A percentile compares a stretch with the other conserved stretches of the same genome.
Conservation (phyloP, 2,888 invertebrate genomes). For the Eilema griseolum region DNA sequence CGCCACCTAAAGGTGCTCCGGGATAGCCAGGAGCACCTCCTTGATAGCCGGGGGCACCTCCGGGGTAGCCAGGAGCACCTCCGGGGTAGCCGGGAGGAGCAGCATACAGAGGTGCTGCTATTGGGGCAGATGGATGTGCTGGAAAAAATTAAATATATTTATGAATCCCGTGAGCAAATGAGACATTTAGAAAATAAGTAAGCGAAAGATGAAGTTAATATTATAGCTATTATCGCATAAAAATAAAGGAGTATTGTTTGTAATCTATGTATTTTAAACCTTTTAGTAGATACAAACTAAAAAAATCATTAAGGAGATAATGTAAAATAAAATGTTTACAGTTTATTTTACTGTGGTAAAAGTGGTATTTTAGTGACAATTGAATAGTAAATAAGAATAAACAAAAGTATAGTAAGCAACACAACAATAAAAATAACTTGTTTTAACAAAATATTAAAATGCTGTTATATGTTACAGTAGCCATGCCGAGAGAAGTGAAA, state of each 20-base stretch:
- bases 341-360: neutral
- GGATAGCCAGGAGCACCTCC: conserved; percentile 61
- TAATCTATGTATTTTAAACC: neutral
- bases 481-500: conserved; percentile 4
- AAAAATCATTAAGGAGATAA: neutral
- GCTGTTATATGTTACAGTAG: neutral
- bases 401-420: neutral
- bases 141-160: conserved; percentile 25
- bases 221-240: neutral
- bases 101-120: conserved; percentile 71
- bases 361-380: neutral
- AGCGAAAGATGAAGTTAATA: neutral
- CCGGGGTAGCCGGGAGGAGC: conserved; percentile 77
- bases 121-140: conserved; percentile 72
- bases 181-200: neutral
- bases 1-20: conserved; percentile 54
- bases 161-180: neutral
- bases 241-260: neutral
- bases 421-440: neutral
- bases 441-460: neutral
- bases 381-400: neutral
- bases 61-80: conserved; percentile 70
- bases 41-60: conserved; percentile 70
- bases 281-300: neutral
- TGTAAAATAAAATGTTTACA: neutral